Base-by-base conservation (phyloP, 2,888 invertebrate genomes). In the Selenia dentaria region DNA sequence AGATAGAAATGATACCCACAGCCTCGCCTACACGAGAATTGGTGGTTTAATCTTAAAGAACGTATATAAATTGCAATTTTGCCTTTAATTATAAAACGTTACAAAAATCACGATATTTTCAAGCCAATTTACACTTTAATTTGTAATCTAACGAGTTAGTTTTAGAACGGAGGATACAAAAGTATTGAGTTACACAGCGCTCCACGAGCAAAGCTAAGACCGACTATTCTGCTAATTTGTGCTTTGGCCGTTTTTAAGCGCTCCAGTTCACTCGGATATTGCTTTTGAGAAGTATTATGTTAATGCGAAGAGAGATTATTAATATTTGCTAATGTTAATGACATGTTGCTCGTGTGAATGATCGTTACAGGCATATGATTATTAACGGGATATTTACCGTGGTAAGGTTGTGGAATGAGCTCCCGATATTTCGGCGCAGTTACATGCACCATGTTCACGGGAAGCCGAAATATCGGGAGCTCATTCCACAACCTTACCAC, bases 251-350 rank as follows among this genome's bases (percentile, higher is more conserved):
- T 36, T 47, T 34, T 43, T 14, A 40, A 51, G 37, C 43, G 32
- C 39, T 31, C 42, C 49, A 49, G 46, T 47, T 39, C 45, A 46
- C 36, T 33, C 28, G 28, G 34, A 49, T 53, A 49, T 49, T 49
- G 48, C 45, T 37, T 47, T 27, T 32, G 16, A 31, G 16, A 16
- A 47, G 47, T 47, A 36, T 41, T 47, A 47, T 47, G 40, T 47
- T 47, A 47, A 47, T 24, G 47, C 14, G 35, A 31, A 13, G 29
- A 36, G 22, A 35, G 18, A 45, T 45, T 20, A 45, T n/a, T n/a
- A 33, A 38, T 45, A 24, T 29, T 26, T 12, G 29, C 25, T 39
- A 45, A 38, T 11, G 14, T 9, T 12, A 5, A 9, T 1, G 14
- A 6, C 20, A n/a, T n/a, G n/a, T n/a, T n/a, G n/a, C n/a, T n/a